Evolutionary conservation across 2,113 vertebrate genomes (phyloP).

Genomic region (Tretioscincus oriximinensis): DNA sequence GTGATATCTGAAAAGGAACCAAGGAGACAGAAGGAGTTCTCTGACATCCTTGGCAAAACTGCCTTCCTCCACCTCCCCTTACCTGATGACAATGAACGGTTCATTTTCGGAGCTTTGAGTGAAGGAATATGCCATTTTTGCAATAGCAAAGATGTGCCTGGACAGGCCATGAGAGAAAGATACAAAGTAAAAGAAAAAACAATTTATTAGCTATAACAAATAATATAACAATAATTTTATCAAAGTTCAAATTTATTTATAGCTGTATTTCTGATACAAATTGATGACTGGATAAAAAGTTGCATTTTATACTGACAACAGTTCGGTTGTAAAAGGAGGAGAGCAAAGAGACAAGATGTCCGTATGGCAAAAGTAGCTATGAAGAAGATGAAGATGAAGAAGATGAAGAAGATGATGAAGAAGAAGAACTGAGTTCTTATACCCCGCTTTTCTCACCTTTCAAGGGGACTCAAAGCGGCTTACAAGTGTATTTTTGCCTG

Average conservation of each 20-base stretch:
- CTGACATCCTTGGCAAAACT: not conserved
- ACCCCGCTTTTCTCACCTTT: no score
- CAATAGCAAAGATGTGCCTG: slow-evolving; percentile 88
- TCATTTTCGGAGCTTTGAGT: slow-evolving; percentile 77
- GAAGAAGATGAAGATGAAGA: no score
- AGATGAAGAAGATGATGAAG: no score
- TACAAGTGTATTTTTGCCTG: no score
- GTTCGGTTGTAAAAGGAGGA: no score
- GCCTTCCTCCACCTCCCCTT: slow-evolving; percentile 15
- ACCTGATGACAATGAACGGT: slow-evolving; percentile 87
- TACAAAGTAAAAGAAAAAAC: not conserved
- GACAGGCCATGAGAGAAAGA: not conserved
- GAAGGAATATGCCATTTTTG: slow-evolving; percentile 76
- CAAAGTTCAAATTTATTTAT: not conserved
- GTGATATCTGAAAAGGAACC: not conserved
- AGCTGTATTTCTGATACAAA: not conserved
- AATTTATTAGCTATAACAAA: accelerated
- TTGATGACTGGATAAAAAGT: not conserved
- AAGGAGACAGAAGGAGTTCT: not conserved
- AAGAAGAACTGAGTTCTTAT: no score
- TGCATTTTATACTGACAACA: not conserved
- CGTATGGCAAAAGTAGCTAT: no score
- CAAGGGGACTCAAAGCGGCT: no score
- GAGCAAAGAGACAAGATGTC: no score
- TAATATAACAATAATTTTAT: not conserved